Conservation (phyloP, 2,888 invertebrate genomes). For the Cheilosia pagana region DNA sequence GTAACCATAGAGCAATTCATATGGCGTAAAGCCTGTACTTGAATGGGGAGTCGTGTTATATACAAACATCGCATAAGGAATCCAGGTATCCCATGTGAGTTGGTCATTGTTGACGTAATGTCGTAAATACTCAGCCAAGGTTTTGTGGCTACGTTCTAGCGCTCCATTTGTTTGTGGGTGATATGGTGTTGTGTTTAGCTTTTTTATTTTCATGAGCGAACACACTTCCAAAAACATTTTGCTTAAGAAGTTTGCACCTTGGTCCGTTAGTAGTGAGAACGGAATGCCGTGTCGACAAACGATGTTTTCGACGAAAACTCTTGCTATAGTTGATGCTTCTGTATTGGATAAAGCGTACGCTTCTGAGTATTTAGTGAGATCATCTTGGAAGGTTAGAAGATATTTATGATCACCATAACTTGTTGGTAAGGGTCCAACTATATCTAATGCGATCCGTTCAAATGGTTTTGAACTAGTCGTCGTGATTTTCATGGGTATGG, state of each 20-base stretch:
- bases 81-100: constrained; percentile 54
- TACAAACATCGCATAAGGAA: constrained; percentile 7
- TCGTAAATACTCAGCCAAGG: no score
- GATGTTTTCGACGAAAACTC: constrained; percentile 31
- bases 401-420: constrained; percentile 39
- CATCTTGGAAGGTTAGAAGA: constrained; percentile 46
- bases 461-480: no score
- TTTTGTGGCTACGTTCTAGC: no score
- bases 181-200: constrained; percentile 9
- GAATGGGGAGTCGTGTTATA: constrained; percentile 12
- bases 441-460: constrained; percentile 18
- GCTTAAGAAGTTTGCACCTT: constrained; percentile 27
- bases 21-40: constrained; percentile 25
- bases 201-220: constrained; percentile 17
- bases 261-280: constrained; percentile 28
- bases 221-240: constrained; percentile 69
- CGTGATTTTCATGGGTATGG: not conserved
- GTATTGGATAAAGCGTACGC: constrained; percentile 32
- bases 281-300: constrained; percentile 36
- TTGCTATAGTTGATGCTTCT: constrained; percentile 45
- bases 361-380: constrained; percentile 43
- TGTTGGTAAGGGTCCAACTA: constrained; percentile 13
- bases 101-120: not conserved
- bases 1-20: constrained; percentile 5
- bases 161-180: constrained; percentile 23